Conservation (phyloP, 2,797 vertebrate genomes). For the Rhincodon typus region DNA sequence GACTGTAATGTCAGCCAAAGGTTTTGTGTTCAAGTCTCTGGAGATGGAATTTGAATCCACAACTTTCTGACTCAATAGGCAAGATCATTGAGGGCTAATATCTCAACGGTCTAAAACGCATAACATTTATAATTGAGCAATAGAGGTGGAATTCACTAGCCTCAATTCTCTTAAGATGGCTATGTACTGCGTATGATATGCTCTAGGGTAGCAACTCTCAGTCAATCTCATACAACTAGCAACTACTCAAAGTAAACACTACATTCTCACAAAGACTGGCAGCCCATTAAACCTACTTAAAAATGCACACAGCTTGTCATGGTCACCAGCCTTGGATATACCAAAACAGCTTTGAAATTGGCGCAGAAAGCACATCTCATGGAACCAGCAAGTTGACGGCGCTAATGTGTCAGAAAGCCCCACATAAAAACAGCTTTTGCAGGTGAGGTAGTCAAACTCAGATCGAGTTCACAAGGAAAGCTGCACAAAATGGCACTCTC, state of each 20-base stretch:
- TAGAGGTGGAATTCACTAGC: not conserved
- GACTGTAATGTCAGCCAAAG: not conserved
- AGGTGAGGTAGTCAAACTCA: not conserved
- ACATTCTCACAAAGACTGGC: not conserved
- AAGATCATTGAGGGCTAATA: not conserved
- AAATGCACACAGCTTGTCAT: not conserved
- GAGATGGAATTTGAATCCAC: not conserved
- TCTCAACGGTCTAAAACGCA: not conserved
- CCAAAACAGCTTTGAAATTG: not conserved
- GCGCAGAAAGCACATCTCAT: not conserved
- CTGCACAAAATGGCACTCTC: not conserved
- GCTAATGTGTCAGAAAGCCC: not conserved
- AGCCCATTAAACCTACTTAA: not conserved
- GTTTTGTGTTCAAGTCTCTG: not conserved
- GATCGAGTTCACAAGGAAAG: not conserved
- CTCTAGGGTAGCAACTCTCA: not conserved
- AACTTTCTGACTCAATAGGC: not conserved
- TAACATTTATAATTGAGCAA: not conserved
- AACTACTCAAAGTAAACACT: not conserved
- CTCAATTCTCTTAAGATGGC: not conserved
- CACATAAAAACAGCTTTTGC: not conserved
- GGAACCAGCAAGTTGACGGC: not conserved
- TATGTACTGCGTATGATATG: not conserved
- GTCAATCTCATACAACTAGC: not conserved
- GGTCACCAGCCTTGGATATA: not conserved